These are phyloP conservation scores for Drosophila kambysellisi DNA, from an alignment of 2,888 invertebrate species.

Conservation along the genomic window DNA sequence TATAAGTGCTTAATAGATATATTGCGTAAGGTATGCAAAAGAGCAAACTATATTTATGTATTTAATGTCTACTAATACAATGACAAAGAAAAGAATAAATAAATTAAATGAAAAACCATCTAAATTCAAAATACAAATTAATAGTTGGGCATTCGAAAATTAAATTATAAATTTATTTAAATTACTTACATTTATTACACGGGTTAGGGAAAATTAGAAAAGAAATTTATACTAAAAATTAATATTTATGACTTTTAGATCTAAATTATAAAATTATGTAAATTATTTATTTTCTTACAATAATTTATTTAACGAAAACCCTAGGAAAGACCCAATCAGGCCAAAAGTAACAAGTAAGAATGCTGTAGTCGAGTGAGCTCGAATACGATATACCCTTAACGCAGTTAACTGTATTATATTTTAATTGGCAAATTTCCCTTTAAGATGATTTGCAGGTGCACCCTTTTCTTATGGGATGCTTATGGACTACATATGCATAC, in stretches of 20 bases:
- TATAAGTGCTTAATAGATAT: constrained; percentile 40
- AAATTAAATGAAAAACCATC: not conserved
- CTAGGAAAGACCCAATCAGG: not conserved
- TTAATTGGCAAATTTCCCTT: no score
- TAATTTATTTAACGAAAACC: no score
- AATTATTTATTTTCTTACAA: not conserved
- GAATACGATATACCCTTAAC: no score
- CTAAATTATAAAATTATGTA: not conserved
- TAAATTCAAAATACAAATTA: not conserved
- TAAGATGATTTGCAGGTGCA: no score
- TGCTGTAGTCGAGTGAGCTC: no score
- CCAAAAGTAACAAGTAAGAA: not conserved
- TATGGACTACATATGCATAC: no score
- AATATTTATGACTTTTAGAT: not conserved
- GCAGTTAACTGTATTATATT: no score
- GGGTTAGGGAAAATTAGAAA: not conserved
- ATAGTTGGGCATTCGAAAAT: not conserved
- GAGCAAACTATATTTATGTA: constrained; percentile 26
- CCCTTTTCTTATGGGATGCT: no score
- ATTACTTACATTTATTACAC: not conserved
- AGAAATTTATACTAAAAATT: not conserved
- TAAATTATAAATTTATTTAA: not conserved
- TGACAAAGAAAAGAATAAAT: not conserved
- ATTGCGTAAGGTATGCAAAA: constrained; percentile 37
- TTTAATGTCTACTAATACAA: not conserved